These are phyloP conservation scores for Glaucomys volans DNA, from an alignment of 2,113 vertebrate species.

Conservation along the genomic window DNA sequence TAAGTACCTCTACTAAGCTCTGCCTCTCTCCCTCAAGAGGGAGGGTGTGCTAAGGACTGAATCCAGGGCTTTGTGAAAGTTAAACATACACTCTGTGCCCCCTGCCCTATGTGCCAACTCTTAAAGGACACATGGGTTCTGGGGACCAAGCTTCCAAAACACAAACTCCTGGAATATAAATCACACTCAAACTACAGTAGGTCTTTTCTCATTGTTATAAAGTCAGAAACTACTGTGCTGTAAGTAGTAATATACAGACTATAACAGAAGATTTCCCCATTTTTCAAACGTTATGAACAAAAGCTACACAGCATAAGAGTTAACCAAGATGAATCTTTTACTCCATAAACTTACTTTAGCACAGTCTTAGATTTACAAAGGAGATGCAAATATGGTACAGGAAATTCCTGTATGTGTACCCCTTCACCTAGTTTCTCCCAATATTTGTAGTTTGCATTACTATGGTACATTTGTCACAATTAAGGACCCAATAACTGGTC, in stretches of 20 bases:
- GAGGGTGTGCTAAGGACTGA: background rate
- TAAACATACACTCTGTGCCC: background rate
- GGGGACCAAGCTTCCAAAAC: background rate
- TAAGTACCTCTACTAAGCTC: too few relatives aligned
- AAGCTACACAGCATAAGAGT: background rate
- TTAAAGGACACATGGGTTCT: background rate
- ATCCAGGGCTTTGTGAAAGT: background rate
- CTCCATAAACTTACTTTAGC: background rate
- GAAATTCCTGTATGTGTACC: background rate
- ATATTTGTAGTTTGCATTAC: background rate
- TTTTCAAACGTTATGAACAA: conserved; percentile 17
- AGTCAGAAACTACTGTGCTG: background rate
- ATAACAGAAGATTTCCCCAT: background rate
- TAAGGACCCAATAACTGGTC: background rate
- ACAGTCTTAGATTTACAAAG: background rate
- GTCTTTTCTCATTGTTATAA: background rate
- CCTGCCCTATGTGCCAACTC: background rate
- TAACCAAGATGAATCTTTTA: background rate
- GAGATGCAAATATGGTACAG: background rate
- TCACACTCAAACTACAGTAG: background rate
- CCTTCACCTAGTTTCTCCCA: background rate
- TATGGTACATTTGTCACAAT: background rate
- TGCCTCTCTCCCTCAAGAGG: background rate
- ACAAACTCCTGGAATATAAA: background rate
- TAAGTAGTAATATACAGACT: background rate